phyloP scores from a whole-genome alignment of 2,888 invertebrate species.

The Polyploca ridens region DNA sequence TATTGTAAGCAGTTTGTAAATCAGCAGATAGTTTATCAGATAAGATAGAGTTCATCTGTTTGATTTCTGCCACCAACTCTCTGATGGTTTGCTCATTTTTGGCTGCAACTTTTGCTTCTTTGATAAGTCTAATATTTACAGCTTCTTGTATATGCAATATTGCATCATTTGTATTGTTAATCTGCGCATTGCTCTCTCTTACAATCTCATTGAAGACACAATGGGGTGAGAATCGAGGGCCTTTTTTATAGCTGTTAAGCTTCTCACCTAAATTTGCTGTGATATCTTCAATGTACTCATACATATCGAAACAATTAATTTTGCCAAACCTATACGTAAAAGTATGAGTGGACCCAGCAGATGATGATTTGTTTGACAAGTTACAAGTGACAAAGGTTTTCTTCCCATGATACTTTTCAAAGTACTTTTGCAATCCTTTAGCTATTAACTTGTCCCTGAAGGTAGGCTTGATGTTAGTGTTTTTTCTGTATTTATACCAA shows the following conservation, averaged over 20 bases:
- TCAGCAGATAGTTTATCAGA: constrained; percentile 70
- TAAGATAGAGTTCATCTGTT: constrained; percentile 72
- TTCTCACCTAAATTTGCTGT: constrained; percentile 83
- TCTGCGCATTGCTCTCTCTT: constrained; percentile 68
- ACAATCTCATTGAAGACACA: constrained; percentile 75
- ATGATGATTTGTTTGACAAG: constrained; percentile 80
- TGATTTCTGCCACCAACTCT: constrained; percentile 76
- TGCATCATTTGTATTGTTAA: constrained; percentile 68
- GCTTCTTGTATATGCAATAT: constrained; percentile 75
- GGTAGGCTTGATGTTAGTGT: constrained; percentile 82
- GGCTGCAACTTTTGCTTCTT: constrained; percentile 72
- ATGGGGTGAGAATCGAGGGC: constrained; percentile 59
- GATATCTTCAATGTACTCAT: constrained; percentile 80
- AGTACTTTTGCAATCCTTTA: constrained; percentile 84
- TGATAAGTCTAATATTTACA: constrained; percentile 66
- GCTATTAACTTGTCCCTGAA: constrained; percentile 86
- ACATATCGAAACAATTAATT: constrained; percentile 81
- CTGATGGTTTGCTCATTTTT: constrained; percentile 70
- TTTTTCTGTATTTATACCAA: constrained; percentile 87
- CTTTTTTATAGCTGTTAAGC: constrained; percentile 75
- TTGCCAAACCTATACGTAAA: constrained; percentile 86
- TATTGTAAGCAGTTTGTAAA: constrained; percentile 58
- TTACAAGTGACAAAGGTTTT: constrained; percentile 87
- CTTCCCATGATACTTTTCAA: constrained; percentile 78
- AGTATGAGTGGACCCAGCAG: constrained; percentile 84